Evolutionary conservation across 2,888 invertebrate species (phyloP).

Genomic region (Dryocosmus kuriphilus): DNA sequence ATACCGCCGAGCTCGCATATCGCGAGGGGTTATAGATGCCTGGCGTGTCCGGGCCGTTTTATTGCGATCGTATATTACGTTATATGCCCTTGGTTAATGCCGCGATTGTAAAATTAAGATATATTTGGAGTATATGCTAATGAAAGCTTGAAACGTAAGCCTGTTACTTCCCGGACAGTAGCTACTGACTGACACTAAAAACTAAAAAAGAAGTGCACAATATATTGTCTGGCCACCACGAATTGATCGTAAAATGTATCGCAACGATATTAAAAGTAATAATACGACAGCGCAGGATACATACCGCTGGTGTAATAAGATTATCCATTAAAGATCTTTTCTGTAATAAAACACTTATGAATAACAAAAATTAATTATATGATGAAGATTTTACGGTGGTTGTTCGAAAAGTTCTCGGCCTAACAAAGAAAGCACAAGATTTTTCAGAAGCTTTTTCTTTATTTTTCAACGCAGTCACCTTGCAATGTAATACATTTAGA

Average conservation of each 20-base stretch:
- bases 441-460: no score
- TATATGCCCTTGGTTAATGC: constrained; percentile 41
- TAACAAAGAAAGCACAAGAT: no score
- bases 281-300: not conserved
- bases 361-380: not conserved
- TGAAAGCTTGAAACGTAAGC: constrained; percentile 54
- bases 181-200: constrained; percentile 13
- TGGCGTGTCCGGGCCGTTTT: constrained; percentile 41
- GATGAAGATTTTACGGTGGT: no score
- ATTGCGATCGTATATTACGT: constrained; percentile 43
- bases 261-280: not conserved
- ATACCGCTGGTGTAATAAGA: not conserved
- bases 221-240: not conserved
- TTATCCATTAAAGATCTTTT: not conserved
- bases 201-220: not conserved
- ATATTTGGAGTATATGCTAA: constrained; percentile 59
- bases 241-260: constrained; percentile 16
- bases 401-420: no score
- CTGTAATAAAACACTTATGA: not conserved
- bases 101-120: constrained; percentile 44
- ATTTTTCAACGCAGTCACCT: no score
- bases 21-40: constrained; percentile 7
- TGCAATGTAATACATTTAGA: no score
- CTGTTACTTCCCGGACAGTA: constrained; percentile 52
- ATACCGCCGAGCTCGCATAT: constrained; percentile 21